phyloP scores from a whole-genome alignment of 2,113 vertebrate genomes.

The Bathybates hornii region DNA sequence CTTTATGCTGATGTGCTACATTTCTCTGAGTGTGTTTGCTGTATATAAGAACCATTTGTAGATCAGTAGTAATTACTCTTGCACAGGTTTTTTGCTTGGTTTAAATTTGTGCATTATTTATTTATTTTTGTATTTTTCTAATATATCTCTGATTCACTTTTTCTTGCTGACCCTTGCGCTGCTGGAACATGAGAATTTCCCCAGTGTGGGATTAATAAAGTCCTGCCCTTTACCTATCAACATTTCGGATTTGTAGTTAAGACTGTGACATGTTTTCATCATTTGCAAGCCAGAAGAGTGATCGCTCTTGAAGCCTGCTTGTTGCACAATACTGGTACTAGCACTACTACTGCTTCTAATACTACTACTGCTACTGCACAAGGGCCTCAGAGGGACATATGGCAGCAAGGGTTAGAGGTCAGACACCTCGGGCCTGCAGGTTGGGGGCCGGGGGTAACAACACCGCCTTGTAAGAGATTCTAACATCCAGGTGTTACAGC shows the following conservation, averaged over 20 bases:
- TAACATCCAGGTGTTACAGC: background rate
- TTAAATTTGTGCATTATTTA: background rate
- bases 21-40: background rate
- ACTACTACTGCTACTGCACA: background rate
- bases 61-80: background rate
- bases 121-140: background rate
- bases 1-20: background rate
- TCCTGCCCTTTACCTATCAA: too few species aligned
- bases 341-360: background rate
- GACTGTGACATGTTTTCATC: too few species aligned
- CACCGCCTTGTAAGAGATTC: background rate
- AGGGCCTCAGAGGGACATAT: background rate
- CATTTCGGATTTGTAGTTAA: too few species aligned
- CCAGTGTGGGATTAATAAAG: background rate
- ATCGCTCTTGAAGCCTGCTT: too few species aligned
- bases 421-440: background rate
- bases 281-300: too few species aligned
- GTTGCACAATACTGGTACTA: background rate
- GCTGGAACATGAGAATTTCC: background rate
- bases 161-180: background rate
- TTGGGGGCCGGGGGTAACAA: background rate
- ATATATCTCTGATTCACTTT: background rate
- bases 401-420: background rate
- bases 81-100: background rate
- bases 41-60: background rate